Evolutionary conservation across 2,888 invertebrate species (phyloP), one percentile per base, ranked within the genome.

Genomic region (Trissoscelio sp.): DNA sequence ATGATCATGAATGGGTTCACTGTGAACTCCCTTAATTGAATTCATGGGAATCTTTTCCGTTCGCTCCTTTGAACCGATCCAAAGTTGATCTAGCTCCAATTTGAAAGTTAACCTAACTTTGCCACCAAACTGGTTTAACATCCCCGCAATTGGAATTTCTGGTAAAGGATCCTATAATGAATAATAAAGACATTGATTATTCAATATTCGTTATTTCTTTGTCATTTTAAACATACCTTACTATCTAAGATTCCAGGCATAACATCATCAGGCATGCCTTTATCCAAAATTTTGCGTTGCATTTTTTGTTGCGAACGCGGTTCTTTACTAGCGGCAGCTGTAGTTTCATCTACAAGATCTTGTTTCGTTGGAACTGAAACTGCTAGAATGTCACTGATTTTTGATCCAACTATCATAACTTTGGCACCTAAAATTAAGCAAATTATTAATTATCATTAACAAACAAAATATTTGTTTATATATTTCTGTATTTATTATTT

Each of bases 81-180:
- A 97, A 12, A 97, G 92, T 91, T 97, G 96, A 90, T 98, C 97
- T 84, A 94, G 93, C 90, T 97, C 97, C 87, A 97, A 93, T 93
- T 98, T 98, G 91, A 98, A 98, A 53, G 97, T 97, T 79, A 98
- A 93, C 86, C 97, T 93, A 64, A 98, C 96, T 93, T 97, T 97
- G 3, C 96, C 96, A 12, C 97, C 97, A 79, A 95, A 94, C 90
- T 97, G 97, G 91, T 97, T 97, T 89, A 97, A 92, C 97, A 98
- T 97, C 53, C 97, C 97, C 83, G 96, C 95, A 24, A 98, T 91
- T 34, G 97, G 97, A 69, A 94, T 93, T 60, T 95, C 94, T 28
- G 98, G 98, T 83, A 98, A 92, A 24, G 95, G 93, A 90, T 97
- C 97, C 95, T 96, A 88, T 18, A 92, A 90, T 20, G 0, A 53